These are phyloP conservation scores for Tachysurus vachellii DNA, from an alignment of 2,113 vertebrate genomes.

Conservation along the genomic window DNA sequence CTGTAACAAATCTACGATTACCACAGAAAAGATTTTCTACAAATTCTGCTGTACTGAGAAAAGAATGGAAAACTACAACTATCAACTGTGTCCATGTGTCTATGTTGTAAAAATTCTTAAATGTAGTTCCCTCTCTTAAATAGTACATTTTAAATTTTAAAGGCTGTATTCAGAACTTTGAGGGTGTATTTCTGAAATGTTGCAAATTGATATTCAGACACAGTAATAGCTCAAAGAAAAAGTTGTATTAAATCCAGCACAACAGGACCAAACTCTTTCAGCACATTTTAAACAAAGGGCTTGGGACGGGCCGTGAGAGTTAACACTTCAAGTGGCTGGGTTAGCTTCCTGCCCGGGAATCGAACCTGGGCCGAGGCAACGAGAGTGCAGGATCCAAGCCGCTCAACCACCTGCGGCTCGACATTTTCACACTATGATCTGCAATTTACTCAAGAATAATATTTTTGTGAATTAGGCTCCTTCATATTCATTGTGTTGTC, in stretches of 20 bases:
- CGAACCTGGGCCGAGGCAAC: too few species aligned
- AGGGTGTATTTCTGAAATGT: neutral
- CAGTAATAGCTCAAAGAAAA: neutral
- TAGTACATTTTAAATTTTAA: neutral
- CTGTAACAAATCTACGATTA: neutral
- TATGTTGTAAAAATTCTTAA: neutral
- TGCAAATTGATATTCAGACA: neutral
- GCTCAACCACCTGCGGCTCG: too few species aligned
- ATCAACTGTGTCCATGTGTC: neutral
- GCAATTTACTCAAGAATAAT: neutral
- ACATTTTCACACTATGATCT: neutral
- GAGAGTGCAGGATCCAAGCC: too few species aligned
- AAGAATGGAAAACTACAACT: neutral
- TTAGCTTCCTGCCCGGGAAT: too few species aligned
- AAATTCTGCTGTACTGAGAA: neutral
- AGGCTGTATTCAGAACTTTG: neutral
- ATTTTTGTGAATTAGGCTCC: neutral
- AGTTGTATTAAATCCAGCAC: neutral
- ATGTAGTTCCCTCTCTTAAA: neutral
- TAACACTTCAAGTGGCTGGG: too few species aligned
- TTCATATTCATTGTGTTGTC: neutral
- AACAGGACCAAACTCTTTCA: neutral
- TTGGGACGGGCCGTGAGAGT: too few species aligned
- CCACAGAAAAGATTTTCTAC: neutral
- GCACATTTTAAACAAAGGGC: neutral